Evolutionary conservation across 2,888 invertebrate species (phyloP).

Genomic region (Drosophila quinaria): DNA sequence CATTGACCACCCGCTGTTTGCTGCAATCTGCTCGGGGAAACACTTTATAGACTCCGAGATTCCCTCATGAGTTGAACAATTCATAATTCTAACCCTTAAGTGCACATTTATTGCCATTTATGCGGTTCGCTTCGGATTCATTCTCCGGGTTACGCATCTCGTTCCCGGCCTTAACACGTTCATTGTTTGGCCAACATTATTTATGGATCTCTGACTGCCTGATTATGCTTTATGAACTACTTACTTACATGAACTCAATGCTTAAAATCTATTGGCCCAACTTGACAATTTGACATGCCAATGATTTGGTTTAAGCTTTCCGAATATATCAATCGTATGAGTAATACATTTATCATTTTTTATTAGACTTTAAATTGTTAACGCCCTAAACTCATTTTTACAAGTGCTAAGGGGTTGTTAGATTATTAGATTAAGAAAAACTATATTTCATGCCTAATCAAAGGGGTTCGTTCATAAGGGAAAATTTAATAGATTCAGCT

Average conservation of each 20-base stretch:
- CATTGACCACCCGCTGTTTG: slow-evolving; percentile 59
- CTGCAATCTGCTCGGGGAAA: slow-evolving; percentile 54
- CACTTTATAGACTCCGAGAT: slow-evolving; percentile 14
- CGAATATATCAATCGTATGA: slow-evolving; percentile 34
- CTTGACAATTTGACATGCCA: slow-evolving; percentile 46
- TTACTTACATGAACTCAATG: slow-evolving; percentile 10
- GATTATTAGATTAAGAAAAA: neutral
- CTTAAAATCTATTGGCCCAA: slow-evolving; percentile 4
- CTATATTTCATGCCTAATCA: no score
- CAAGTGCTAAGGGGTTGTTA: neutral
- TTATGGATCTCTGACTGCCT: slow-evolving; percentile 70
- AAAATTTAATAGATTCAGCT: no score
- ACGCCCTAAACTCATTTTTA: neutral
- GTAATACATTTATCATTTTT: slow-evolving; percentile 11
- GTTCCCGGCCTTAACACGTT: slow-evolving; percentile 35
- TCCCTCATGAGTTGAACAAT: slow-evolving; percentile 24
- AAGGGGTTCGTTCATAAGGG: no score
- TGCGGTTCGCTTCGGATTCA: slow-evolving; percentile 73
- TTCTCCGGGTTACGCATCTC: slow-evolving; percentile 70
- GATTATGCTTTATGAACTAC: slow-evolving; percentile 57
- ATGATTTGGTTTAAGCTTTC: slow-evolving; percentile 49
- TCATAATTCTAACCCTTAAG: slow-evolving; percentile 74
- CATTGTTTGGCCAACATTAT: slow-evolving; percentile 63
- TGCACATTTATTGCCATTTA: slow-evolving; percentile 80
- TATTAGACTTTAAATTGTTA: slow-evolving; percentile 3